Percentiles rank a stretch among this genome's conserved stretches.
These are phyloP conservation scores for Drosophila anomalata DNA, from an alignment of 2,888 invertebrate genomes.

Conservation along the genomic window DNA sequence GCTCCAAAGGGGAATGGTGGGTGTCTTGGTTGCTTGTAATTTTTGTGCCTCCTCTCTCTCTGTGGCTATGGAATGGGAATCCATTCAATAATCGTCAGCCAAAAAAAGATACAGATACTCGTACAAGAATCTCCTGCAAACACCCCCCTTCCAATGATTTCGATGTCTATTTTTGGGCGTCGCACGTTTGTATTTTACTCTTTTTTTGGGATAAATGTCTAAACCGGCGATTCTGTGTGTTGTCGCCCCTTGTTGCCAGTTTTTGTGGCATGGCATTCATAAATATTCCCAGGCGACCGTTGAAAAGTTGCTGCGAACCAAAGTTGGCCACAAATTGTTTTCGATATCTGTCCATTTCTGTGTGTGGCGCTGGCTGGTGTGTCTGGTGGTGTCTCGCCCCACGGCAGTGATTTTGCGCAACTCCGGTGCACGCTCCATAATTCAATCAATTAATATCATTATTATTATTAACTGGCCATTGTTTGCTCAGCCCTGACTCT, in stretches of 20 bases:
- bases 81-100: slow-evolving; percentile 72
- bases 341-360: slow-evolving; percentile 28
- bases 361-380: background rate
- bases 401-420: slow-evolving; percentile 69
- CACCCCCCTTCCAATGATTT: slow-evolving; percentile 49
- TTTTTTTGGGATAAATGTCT: slow-evolving; percentile 74
- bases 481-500: slow-evolving; percentile 55
- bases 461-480: slow-evolving; percentile 66
- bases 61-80: background rate
- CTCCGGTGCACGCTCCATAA: slow-evolving; percentile 54
- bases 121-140: background rate
- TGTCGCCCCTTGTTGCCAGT: slow-evolving; percentile 27
- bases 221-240: slow-evolving; percentile 36
- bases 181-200: slow-evolving; percentile 72
- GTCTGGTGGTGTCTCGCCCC: slow-evolving; percentile 25
- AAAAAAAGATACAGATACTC: slow-evolving; percentile 55
- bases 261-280: slow-evolving; percentile 59
- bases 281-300: slow-evolving; percentile 74
- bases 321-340: slow-evolving; percentile 50
- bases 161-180: slow-evolving; percentile 76
- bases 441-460: slow-evolving; percentile 78
- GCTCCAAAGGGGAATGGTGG: slow-evolving; percentile 28
- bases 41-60: slow-evolving; percentile 9
- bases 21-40: background rate
- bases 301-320: slow-evolving; percentile 58